Evolutionary conservation across 1,140 invertebrate species (phyloP), one percentile per base, ranked within the genome.

Genomic region (Calosoma granatense): DNA sequence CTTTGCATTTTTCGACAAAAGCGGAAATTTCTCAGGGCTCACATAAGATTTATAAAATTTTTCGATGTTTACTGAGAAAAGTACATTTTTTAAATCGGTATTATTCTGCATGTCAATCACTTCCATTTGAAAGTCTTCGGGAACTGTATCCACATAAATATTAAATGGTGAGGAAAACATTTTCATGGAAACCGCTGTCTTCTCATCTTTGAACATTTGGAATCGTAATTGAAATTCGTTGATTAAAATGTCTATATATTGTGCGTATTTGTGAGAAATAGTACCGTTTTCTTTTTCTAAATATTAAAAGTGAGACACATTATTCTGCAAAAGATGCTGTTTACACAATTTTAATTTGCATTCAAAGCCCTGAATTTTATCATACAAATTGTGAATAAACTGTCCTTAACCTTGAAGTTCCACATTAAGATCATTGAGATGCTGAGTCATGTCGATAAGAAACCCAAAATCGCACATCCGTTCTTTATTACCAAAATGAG

Each of bases 141-240:
- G 55, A 52, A 52, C 41, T 56, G 41, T 19, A 54, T 56, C 43
- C 55, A 52, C 55, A 56, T 53, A 39, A 21, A 14, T 4, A 51
- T 19, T 51, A 15, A 19, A 51, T 6, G 43, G 43, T 51, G 60
- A 57, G 56, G 23, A 61, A 60, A 61, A 54, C 59, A 55, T n/a
- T n/a, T n/a, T n/a, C n/a, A n/a, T n/a, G n/a, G n/a, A n/a, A n/a
- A n/a, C n/a, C n/a, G n/a, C n/a, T 54, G 60, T 58, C 51, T 61
- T 61, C 56, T 59, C 56, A 61, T 56, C 56, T 62, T 62, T 62
- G 58, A 61, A 61, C 58, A 60, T 60, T 59, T 59, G 56, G 47
- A 60, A 60, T 59, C 58, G 26, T 59, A 22, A n/a, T n/a, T n/a
- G n/a, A n/a, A n/a, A n/a, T n/a, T n/a, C n/a, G n/a, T n/a, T n/a